These are phyloP conservation scores for Lysiphlebus fabarum DNA, from an alignment of 1,140 invertebrate species.

Conservation along the genomic window DNA sequence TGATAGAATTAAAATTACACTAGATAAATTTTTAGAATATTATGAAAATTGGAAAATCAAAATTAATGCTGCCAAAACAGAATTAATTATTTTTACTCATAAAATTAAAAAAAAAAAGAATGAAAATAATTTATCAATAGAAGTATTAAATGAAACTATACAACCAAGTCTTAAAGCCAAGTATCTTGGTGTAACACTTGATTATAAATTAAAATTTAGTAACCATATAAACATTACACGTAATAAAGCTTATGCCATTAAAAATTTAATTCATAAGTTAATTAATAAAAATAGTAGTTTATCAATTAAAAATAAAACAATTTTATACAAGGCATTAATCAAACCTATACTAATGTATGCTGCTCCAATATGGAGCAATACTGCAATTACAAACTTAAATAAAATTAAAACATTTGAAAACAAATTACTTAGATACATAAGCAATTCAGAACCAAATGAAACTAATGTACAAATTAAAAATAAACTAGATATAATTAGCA, in stretches of 20 bases:
- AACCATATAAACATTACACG: constrained; percentile 10
- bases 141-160: background rate
- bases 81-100: constrained; percentile 20
- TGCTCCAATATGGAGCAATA: constrained; percentile 7
- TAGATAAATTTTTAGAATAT: constrained; percentile 10
- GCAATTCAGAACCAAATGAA: too few species aligned
- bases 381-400: too few species aligned
- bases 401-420: too few species aligned
- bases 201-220: constrained; percentile 15
- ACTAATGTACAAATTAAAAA: too few species aligned
- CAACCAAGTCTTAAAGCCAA: constrained; percentile 9
- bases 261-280: constrained; percentile 7
- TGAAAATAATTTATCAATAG: background rate
- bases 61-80: constrained; percentile 25
- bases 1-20: constrained; percentile 17
- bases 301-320: constrained; percentile 17
- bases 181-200: constrained; percentile 19
- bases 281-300: constrained; percentile 19
- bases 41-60: constrained; percentile 29
- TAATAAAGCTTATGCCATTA: constrained; percentile 14
- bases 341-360: constrained; percentile 10
- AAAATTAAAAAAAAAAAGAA: constrained; percentile 1
- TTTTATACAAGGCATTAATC: constrained; percentile 11
- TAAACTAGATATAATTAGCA: too few species aligned
- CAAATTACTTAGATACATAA: too few species aligned